Base-by-base conservation (phyloP, 2,113 vertebrate genomes). In the Scomber colias region DNA sequence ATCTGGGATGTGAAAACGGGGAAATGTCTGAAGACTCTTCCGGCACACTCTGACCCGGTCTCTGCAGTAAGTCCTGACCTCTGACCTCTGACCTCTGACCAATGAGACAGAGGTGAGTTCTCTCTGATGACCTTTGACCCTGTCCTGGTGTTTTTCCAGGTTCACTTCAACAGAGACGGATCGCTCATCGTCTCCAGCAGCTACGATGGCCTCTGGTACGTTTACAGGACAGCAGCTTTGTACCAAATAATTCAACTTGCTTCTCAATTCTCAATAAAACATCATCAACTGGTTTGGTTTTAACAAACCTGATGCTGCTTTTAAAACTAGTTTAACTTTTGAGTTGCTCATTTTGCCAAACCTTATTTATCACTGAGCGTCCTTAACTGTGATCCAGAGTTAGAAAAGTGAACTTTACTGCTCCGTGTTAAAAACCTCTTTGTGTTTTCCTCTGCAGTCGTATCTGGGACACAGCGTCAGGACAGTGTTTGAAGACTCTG, bases 1-100 rank as follows among this genome's bases (percentile, higher is more conserved):
- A 97, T 98, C 90, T 98, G 97, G 97, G 97, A 98, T 0, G 97
- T 98, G 68, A 98, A 98, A 70, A 97, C 97, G 0, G 97, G 97
- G 59, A 98, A 98, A 87, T 98, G 97, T 91, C 94, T 98, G 85
- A 98, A 98, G 95, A 98, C 97, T 0, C 81, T 98, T 87, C 97
- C 97, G 1, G 97, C 97, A 2, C 97, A 97, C 83, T 98, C 97
- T 0, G 97, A 98, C 86, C 97, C 97, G 0, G 97, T 98, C 54
- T 98, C 97, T 21, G 97, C 97, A 9, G 97, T 97, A 88, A 95
- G 97, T 95, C 31, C 44, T 27, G 72, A 64, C 44, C 35, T 75
- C 46, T 57, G 74, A 68, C 15, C 63, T n/a, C n/a, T n/a, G n/a
- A n/a, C n/a, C 14, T 27, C 3, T n/a, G 44, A 57, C 4, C 13